phyloP scores from a whole-genome alignment of 2,113 vertebrate species.

The Cheilinus undulatus region DNA sequence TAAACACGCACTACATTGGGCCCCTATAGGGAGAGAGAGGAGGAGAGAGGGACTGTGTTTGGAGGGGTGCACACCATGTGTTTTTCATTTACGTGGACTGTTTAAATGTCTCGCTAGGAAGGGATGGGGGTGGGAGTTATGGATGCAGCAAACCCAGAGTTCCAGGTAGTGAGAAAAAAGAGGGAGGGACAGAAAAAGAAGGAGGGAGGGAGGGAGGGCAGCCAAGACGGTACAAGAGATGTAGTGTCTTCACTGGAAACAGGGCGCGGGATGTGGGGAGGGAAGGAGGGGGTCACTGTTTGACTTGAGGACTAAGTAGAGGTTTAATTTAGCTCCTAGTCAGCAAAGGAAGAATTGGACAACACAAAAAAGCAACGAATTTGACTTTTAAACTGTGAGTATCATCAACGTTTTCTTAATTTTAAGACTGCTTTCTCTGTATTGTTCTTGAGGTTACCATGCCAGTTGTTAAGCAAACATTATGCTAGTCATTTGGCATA shows the following conservation, averaged over 20 bases:
- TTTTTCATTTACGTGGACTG: slow-evolving; percentile 78
- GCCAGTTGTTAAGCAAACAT: slow-evolving; percentile 60
- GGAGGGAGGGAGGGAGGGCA: slow-evolving; percentile 66
- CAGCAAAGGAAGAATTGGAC: slow-evolving; percentile 57
- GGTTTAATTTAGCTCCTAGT: slow-evolving; percentile 83
- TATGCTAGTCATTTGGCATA: slow-evolving; percentile 57
- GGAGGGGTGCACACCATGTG: neutral
- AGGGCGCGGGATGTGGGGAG: slow-evolving; percentile 70
- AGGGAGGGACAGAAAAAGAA: slow-evolving; percentile 63
- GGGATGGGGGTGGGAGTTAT: slow-evolving; percentile 75
- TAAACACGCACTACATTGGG: slow-evolving; percentile 69
- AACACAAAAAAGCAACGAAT: slow-evolving; percentile 37
- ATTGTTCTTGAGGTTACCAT: slow-evolving; percentile 25
- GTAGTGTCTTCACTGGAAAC: slow-evolving; percentile 86
- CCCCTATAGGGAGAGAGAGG: slow-evolving; percentile 57
- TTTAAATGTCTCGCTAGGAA: slow-evolving; percentile 81
- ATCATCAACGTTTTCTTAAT: slow-evolving; percentile 24
- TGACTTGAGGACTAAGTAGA: slow-evolving; percentile 80
- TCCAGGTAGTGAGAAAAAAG: slow-evolving; percentile 80
- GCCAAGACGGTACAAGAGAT: slow-evolving; percentile 83
- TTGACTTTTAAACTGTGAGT: slow-evolving; percentile 71
- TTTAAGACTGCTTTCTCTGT: slow-evolving; percentile 3
- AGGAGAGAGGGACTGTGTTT: slow-evolving; percentile 18
- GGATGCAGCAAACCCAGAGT: slow-evolving; percentile 72
- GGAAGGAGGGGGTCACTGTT: slow-evolving; percentile 73